Percentiles rank a stretch among this genome's conserved stretches.
phyloP scores from a whole-genome alignment of 2,797 vertebrate species.

The Gallinago stenura region DNA sequence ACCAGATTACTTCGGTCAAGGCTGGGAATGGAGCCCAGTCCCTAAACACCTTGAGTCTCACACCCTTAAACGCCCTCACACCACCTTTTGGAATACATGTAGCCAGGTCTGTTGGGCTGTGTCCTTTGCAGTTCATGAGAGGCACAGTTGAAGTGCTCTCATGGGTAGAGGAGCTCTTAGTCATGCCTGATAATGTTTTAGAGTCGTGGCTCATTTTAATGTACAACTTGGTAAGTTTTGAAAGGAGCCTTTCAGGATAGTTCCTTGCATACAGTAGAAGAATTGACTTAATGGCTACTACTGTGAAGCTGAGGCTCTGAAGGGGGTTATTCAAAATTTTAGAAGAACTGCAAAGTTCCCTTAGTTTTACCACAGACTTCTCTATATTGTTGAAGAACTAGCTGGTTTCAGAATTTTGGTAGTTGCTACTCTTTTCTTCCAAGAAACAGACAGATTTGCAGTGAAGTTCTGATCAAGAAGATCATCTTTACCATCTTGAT shows the following conservation, averaged over 20 bases:
- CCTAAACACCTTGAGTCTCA: not conserved
- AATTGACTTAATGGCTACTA: not conserved
- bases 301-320: not conserved
- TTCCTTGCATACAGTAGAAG: not conserved
- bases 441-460: not conserved
- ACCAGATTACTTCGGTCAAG: conserved; percentile 4
- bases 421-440: not conserved
- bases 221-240: not conserved
- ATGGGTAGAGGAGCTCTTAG: not conserved
- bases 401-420: not conserved
- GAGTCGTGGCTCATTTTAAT: not conserved
- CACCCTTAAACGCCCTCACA: not conserved
- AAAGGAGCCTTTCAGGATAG: not conserved
- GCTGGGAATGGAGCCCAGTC: not conserved
- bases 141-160: not conserved
- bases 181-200: not conserved
- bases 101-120: not conserved
- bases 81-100: not conserved
- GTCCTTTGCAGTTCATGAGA: not conserved
- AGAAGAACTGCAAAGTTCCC: not conserved
- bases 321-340: not conserved
- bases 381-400: not conserved
- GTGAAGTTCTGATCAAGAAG: not conserved
- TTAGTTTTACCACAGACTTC: not conserved
- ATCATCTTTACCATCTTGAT: not conserved